Percentiles rank a stretch among this genome's conserved stretches.
phyloP scores from a whole-genome alignment of 92 coral and sea anemone genomes.

The Porites lobata region DNA sequence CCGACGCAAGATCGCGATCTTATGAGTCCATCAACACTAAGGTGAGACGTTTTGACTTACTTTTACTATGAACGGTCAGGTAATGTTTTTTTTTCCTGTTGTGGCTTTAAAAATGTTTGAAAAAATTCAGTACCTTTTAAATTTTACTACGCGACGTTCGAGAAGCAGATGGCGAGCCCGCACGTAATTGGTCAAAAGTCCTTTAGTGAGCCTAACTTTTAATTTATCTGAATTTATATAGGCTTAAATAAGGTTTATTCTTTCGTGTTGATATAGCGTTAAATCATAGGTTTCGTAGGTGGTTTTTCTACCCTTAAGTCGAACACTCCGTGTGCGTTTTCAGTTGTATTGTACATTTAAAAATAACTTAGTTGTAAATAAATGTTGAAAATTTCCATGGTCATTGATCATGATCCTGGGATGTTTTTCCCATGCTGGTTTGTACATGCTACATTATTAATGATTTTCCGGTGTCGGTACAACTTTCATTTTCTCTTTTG shows the following conservation, averaged over 20 bases:
- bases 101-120: neutral
- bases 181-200: neutral
- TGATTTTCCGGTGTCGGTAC: conserved; percentile 19
- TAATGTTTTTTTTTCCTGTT: neutral
- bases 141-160: neutral
- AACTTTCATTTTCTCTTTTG: conserved; percentile 19
- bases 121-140: neutral
- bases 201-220: neutral
- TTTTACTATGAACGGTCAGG: neutral
- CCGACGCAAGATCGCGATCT: conserved; percentile 70
- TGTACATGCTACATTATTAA: conserved; percentile 22
- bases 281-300: neutral
- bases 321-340: neutral
- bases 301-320: neutral
- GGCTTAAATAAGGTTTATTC: conserved; percentile 41
- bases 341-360: neutral
- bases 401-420: neutral
- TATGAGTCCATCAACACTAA: conserved; percentile 86
- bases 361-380: neutral
- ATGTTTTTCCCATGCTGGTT: conserved; percentile 5
- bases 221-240: conserved; percentile 14
- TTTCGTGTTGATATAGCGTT: conserved; percentile 11
- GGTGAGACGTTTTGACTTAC: conserved; percentile 41
- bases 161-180: conserved; percentile 29
- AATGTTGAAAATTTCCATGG: neutral